Evolutionary conservation across 2,113 vertebrate genomes (phyloP), one percentile per base, ranked within the genome.

Genomic region (Malurus cyaneus): DNA sequence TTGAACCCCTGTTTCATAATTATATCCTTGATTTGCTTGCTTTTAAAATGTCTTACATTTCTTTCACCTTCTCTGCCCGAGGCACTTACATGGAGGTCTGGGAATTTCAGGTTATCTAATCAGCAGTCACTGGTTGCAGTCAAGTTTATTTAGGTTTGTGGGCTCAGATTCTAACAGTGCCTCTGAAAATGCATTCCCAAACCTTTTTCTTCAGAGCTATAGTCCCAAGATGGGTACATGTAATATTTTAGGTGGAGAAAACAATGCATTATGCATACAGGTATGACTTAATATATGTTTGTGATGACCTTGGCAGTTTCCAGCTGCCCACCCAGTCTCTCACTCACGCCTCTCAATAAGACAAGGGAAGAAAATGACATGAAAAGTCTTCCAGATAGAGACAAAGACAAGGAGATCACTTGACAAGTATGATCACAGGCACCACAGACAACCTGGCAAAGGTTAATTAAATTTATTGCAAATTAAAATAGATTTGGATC

Each of bases 381-480:
- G 3, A 46, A 50, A 72, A 88, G 50, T 11, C 11, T 65, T 71
- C 50, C 65, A 11, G 16, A 32, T 28, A 65, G 29, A 34, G 31
- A 34, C 17, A 62, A 80, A 50, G 44, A 23, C 31, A 26, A 42
- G 20, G 34, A 59, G 18, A 36, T 36, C 14, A 44, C 14, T 65
- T 50, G 31, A 31, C 32, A 44, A 39, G 36, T 47, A 36, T 5
- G 12, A 11, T 32, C 52, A 59, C 18, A 65, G 26, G 52, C 31
- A 88, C 32, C 4, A 32, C 14, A 88, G 25, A 36, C 52, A 36
- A 8, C 2, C 32, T 36, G 42, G 5, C 0, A 0, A 80, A 44
- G 8, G 32, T 32, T 52, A 66, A 80, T 72, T 65, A 57, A 72
- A 72, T 32, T 50, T 59, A 46, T 73, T 59, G 21, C 8, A 6